Base-by-base conservation (phyloP, 2,797 vertebrate genomes). In the Sardinella longiceps region DNA sequence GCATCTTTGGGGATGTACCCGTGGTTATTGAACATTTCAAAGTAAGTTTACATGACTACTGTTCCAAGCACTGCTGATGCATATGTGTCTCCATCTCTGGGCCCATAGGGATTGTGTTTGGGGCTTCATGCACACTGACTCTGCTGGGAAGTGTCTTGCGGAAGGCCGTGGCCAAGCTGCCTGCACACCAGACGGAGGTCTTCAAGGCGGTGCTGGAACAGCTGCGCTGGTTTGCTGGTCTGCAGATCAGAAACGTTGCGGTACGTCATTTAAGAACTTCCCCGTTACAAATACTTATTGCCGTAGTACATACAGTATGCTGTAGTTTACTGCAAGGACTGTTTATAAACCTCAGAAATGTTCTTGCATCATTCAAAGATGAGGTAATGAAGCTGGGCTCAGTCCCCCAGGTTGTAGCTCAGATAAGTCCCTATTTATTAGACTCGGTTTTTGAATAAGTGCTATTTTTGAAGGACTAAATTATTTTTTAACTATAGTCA, bases 171-270 rank as follows among this genome's bases (percentile, higher is more conserved):
- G 82, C 87, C 5, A 87, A 94, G 3, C 93, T 96, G 84, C 96
- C 97, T 81, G 58, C 88, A 3, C 84, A 96, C 85, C 95, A 95
- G 92, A 97, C 96, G 0, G 92, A 97, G 81, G 92, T 98, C 84
- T 98, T 99, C 91, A 90, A 89, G 43, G 97, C 96, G 0, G 86
- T 98, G 1, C 92, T 98, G 88, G 97, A 99, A 74, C 98, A 99
- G 90, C 91, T 99, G 87, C 95, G 95, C 2, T 99, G 97, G 97
- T 99, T 99, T 53, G 97, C 97, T 0, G 98, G 98, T 63, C 95
- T 94, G 60, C 98, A 99, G 90, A 97, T 99, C 86, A 95, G 97
- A 85, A 98, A 98, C 1, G 98, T 99, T 33, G 97, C 98, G 0
- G 98, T 99, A 94, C 95, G 98, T 88, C 30, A 51, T 14, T 23